A percentile compares a stretch with the other conserved stretches of the same genome.
Evolutionary conservation across 2,113 vertebrate species (phyloP).

Genomic region (Melanerpes aurifrons): DNA sequence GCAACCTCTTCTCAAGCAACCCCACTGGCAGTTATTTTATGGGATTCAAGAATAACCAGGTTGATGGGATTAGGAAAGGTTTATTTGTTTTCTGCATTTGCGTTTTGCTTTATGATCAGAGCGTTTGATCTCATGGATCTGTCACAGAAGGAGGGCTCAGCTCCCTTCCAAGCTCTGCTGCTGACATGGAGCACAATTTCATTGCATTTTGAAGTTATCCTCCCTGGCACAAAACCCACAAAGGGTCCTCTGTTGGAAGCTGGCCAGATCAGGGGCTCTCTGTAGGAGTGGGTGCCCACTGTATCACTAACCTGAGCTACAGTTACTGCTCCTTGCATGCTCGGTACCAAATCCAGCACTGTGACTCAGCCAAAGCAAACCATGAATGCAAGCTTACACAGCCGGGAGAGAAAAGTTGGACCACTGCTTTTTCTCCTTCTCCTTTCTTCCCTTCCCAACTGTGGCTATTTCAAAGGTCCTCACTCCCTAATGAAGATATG

Average conservation of each 20-base stretch:
- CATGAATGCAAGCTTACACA: not conserved
- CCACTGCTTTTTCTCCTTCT: not conserved
- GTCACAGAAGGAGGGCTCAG: not conserved
- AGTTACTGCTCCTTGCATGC: not conserved
- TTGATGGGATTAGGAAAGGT: constrained; percentile 6
- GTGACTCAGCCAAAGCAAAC: not conserved
- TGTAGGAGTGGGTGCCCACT: not conserved
- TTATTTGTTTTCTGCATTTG: constrained; percentile 39
- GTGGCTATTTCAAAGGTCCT: constrained; percentile 16
- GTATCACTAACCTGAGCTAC: not conserved
- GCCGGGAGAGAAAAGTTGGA: not conserved
- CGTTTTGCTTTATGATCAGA: not conserved
- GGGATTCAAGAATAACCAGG: constrained; percentile 50
- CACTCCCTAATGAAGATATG: constrained; percentile 27
- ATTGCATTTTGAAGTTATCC: not conserved
- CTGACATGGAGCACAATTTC: not conserved
- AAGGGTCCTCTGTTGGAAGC: not conserved
- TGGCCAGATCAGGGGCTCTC: not conserved
- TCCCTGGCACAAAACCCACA: not conserved
- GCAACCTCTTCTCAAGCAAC: constrained; percentile 30
- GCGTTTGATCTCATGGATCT: not conserved
- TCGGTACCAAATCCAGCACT: not conserved
- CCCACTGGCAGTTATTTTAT: constrained; percentile 21
- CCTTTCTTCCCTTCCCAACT: not conserved
- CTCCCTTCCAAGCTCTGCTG: not conserved